Base-by-base conservation (phyloP, 2,113 vertebrate genomes). In the Rhea americana region DNA sequence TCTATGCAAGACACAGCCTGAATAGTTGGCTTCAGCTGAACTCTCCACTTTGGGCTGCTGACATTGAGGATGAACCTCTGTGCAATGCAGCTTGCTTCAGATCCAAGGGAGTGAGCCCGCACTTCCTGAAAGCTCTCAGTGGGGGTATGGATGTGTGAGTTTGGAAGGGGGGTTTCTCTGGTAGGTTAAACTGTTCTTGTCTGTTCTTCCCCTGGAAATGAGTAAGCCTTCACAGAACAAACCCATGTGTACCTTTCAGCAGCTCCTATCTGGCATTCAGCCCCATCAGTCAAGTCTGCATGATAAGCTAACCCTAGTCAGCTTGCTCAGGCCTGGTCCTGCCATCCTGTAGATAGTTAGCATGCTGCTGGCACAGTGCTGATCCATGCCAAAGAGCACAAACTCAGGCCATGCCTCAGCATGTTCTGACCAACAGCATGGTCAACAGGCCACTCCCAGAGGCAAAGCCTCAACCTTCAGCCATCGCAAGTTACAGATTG, bases 81-180 rank as follows among this genome's bases (percentile, higher is more conserved):
- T 4, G n/a, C 84, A 17, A 28, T 50, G 37, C 55, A 35, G 55
- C 55, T 30, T 1, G 2, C 25, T 62, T 56, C 10, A 39, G 53
- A 53, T 37, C 24, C 22, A 37, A 8, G 63, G 0, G 0, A 32
- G 2, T 39, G n/a, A 63, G 45, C 35, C 76, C 78, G 41, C 30
- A 6, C 3, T 30, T 43, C 21, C 8, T 20, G 24, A 26, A 24
- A 3, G 16, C 2, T 53, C 21, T 63, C 28, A 8, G 5, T 0
- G 1, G 4, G 12, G 5, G 2, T 15, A 15, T 12, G 62, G 13
- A 32, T 13, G 7, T 28, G 59, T 9, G 22, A 15, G 32, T 28
- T n/a, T 71, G 59, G 32, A 55, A 88, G 59, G 1, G 35, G 5
- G 6, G 25, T 37, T 90, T 82, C 5, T 85, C 53, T 32, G 48